Percentiles rank a stretch among this genome's conserved stretches.
Conservation (phyloP, 2,797 vertebrate species). For the Xyrichtys novacula region DNA sequence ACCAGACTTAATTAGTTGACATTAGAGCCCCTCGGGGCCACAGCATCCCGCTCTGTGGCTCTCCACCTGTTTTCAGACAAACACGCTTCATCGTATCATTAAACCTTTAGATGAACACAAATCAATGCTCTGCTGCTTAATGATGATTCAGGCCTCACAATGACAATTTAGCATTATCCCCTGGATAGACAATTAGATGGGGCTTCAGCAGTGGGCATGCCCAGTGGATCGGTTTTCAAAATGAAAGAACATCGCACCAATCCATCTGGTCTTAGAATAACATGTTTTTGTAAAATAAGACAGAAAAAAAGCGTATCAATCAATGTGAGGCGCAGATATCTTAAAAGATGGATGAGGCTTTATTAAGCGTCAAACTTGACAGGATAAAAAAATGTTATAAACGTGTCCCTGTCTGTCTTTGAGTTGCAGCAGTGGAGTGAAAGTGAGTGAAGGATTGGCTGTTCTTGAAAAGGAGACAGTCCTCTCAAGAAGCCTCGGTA, state of each 20-base stretch:
- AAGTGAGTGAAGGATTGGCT: conserved; percentile 15
- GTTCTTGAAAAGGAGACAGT: conserved; percentile 8
- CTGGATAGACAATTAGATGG: conserved; percentile 63
- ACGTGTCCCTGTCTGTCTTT: conserved; percentile 27
- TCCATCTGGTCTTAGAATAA: conserved; percentile 55
- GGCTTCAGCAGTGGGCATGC: conserved; percentile 27
- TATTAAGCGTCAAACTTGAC: conserved; percentile 44
- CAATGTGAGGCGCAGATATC: conserved; percentile 24
- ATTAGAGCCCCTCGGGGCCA: conserved; percentile 41
- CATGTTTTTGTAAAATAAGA: neutral
- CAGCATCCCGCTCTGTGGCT: conserved; percentile 20
- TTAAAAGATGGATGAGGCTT: conserved; percentile 50
- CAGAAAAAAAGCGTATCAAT: conserved; percentile 18
- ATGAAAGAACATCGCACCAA: conserved; percentile 38
- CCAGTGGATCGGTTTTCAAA: conserved; percentile 30
- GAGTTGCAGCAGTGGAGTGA: conserved; percentile 32
- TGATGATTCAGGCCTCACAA: conserved; percentile 52
- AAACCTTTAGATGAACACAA: conserved; percentile 61
- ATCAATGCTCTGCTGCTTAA: conserved; percentile 63
- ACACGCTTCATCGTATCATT: conserved; percentile 41
- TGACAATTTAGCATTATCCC: conserved; percentile 50
- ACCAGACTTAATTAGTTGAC: conserved; percentile 57
- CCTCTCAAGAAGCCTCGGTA: neutral
- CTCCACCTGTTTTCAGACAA: conserved; percentile 38
- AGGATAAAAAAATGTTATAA: conserved; percentile 23